These are phyloP conservation scores for Epistrophella euchroma DNA, from an alignment of 2,888 invertebrate genomes.

Conservation along the genomic window DNA sequence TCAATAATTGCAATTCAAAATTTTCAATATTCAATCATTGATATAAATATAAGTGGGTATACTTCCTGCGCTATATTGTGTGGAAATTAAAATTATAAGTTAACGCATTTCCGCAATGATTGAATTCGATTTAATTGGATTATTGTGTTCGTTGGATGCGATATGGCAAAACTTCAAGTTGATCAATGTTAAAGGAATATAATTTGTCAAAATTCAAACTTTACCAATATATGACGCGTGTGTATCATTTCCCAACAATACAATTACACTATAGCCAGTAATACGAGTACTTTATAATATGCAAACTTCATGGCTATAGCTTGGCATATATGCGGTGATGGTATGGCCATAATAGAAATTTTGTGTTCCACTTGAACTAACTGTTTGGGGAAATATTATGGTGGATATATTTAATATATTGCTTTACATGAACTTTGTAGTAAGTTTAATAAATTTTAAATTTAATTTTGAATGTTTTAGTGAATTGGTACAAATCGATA, in stretches of 20 bases:
- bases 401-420: neutral
- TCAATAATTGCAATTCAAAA: conserved; percentile 63
- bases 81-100: conserved; percentile 58
- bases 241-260: neutral
- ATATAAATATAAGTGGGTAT: conserved; percentile 3
- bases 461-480: too few species aligned
- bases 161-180: conserved; percentile 28
- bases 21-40: conserved; percentile 48
- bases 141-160: conserved; percentile 35
- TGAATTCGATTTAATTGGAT: conserved; percentile 62
- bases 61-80: conserved; percentile 41
- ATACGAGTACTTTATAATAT: neutral
- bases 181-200: conserved; percentile 32
- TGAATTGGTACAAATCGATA: too few species aligned
- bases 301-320: neutral
- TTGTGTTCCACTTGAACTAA: neutral
- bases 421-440: neutral
- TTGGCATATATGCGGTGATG: neutral
- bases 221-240: neutral
- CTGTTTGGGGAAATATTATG: neutral
- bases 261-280: neutral
- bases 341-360: neutral
- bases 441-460: too few species aligned
- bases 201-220: conserved; percentile 21
- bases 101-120: conserved; percentile 55